A percentile compares a stretch with the other conserved stretches of the same genome.
Conservation (phyloP, 2,113 vertebrate genomes). For the Dicrurus megarhynchus region DNA sequence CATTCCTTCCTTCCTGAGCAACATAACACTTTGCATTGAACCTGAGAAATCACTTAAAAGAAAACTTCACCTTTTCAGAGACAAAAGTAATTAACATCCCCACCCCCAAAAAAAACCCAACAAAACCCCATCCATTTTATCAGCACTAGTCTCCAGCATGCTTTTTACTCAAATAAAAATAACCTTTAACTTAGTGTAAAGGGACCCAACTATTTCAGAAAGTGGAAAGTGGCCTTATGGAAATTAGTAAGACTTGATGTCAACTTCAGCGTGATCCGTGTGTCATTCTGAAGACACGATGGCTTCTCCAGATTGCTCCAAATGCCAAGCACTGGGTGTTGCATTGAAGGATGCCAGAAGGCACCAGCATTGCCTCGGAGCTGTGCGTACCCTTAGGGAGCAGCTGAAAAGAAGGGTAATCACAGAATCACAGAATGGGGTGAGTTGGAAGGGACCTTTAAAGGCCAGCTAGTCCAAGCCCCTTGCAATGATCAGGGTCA, state of each 20-base stretch:
- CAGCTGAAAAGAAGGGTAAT: background rate
- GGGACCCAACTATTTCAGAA: background rate
- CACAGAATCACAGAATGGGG: background rate
- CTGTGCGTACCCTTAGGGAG: background rate
- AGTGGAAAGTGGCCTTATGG: background rate
- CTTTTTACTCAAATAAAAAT: background rate
- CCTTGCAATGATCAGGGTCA: background rate
- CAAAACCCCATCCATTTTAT: background rate
- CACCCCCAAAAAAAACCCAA: background rate
- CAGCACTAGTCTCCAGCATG: background rate
- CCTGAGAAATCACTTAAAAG: background rate
- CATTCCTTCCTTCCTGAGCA: background rate
- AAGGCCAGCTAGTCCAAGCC: background rate
- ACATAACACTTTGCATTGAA: background rate
- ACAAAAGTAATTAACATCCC: background rate
- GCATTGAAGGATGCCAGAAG: background rate
- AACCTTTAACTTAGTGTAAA: background rate
- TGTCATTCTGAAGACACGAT: background rate
- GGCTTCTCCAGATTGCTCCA: background rate
- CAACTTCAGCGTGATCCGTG: fast-evolving
- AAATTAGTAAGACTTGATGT: background rate
- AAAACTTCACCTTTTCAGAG: background rate
- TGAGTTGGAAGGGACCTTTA: background rate
- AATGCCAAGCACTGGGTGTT: background rate
- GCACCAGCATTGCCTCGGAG: background rate